These are phyloP conservation scores for Brachyistius frenatus DNA, from an alignment of 2,113 vertebrate genomes.

Conservation along the genomic window DNA sequence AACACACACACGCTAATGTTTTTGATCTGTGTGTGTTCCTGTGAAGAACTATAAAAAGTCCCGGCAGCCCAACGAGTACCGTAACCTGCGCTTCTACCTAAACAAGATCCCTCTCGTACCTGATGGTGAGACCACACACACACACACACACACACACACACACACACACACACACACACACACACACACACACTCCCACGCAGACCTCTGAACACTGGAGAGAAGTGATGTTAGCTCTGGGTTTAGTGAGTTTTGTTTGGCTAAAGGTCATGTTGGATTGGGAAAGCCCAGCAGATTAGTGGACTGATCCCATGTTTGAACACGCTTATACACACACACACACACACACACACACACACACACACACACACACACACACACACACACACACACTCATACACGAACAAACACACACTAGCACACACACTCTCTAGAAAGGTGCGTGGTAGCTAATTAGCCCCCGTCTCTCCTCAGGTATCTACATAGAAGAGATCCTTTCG, in stretches of 20 bases:
- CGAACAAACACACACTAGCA: slow-evolving; percentile 7
- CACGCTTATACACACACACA: neutral
- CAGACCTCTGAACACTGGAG: slow-evolving; percentile 12
- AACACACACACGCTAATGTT: neutral
- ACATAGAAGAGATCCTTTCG: slow-evolving; percentile 96
- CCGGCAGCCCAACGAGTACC: slow-evolving; percentile 91
- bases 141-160: too few species aligned
- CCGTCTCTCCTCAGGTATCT: slow-evolving; percentile 88
- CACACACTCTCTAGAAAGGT: neutral
- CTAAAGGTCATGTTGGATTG: slow-evolving; percentile 59
- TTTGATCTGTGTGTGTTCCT: slow-evolving; percentile 68
- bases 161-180: too few species aligned
- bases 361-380: slow-evolving; percentile 20
- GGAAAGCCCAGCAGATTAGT: slow-evolving; percentile 42
- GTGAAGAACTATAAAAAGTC: slow-evolving; percentile 93
- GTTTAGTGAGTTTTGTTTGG: slow-evolving; percentile 43
- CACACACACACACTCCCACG: slow-evolving; percentile 9
- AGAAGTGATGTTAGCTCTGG: slow-evolving; percentile 35
- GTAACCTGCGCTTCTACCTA: slow-evolving; percentile 97
- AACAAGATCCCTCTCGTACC: slow-evolving; percentile 98
- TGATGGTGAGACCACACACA: slow-evolving; percentile 88
- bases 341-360: slow-evolving; percentile 10
- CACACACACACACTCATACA: slow-evolving; percentile 15
- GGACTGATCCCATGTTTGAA: slow-evolving; percentile 48
- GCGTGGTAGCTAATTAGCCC: slow-evolving; percentile 9